Evolutionary conservation across 1,140 invertebrate species (phyloP).

Genomic region (Bombus fervidus): DNA sequence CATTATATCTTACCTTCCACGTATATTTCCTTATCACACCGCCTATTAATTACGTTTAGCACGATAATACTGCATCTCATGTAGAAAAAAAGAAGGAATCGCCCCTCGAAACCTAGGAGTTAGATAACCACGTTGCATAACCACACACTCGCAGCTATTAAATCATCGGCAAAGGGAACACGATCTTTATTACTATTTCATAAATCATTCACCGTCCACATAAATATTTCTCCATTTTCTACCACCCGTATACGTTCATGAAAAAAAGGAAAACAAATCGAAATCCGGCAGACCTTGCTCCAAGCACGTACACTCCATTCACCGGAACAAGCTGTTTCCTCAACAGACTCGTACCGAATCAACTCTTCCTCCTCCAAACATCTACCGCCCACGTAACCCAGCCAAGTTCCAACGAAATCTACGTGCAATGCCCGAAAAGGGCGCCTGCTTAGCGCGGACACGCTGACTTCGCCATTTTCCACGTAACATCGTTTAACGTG

Average conservation of each 20-base stretch:
- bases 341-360: background rate
- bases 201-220: conserved; percentile 10
- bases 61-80: background rate
- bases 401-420: background rate
- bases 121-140: background rate
- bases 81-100: too few species aligned
- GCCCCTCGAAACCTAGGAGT: background rate
- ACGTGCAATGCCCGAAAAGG: background rate
- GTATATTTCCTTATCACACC: too few species aligned
- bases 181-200: conserved; percentile 28
- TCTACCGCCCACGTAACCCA: background rate
- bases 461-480: background rate
- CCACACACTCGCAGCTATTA: background rate
- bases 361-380: background rate
- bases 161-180: conserved; percentile 14
- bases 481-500: background rate
- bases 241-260: background rate
- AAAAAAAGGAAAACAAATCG: conserved; percentile 1
- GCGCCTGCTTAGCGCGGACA: background rate
- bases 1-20: background rate
- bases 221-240: conserved; percentile 22
- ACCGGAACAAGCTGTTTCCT: background rate
- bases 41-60: background rate
- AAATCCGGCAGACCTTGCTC: background rate
- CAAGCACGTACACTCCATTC: conserved; percentile 5